Evolutionary conservation across 2,113 vertebrate species (phyloP).

Genomic region (Verasper variegatus): DNA sequence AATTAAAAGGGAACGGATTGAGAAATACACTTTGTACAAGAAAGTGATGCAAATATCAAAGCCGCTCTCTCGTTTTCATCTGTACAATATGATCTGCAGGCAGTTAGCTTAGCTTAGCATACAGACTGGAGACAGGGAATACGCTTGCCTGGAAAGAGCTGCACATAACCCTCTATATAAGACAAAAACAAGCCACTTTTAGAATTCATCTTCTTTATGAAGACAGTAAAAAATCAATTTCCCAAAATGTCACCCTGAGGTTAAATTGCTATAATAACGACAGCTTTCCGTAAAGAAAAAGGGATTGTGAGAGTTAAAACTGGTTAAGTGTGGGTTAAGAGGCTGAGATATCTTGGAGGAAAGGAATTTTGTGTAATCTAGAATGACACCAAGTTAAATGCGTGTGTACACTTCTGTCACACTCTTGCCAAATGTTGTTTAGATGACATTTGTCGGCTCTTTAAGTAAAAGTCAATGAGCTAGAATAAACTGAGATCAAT

Average conservation of each 20-base stretch:
- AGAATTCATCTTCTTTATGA: too few species aligned
- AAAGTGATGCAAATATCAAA: not conserved
- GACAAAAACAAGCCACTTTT: not conserved
- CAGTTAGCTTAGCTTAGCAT: too few species aligned
- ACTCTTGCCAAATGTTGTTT: constrained; percentile 30
- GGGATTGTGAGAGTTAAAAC: not conserved
- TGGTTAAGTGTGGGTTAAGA: not conserved
- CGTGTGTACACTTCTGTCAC: not conserved
- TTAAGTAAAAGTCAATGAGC: constrained; percentile 12
- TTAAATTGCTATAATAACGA: not conserved
- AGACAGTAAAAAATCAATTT: not conserved
- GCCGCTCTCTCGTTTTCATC: too few species aligned
- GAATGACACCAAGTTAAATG: not conserved
- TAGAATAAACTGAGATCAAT: not conserved
- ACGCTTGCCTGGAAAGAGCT: too few species aligned
- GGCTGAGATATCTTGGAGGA: not conserved
- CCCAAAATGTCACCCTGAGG: not conserved
- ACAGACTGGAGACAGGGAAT: too few species aligned
- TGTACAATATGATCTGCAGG: too few species aligned
- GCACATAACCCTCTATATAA: not conserved
- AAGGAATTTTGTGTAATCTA: not conserved
- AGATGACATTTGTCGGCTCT: not conserved
- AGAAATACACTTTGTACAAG: not conserved
- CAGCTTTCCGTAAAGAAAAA: not conserved
- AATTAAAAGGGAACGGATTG: not conserved